Conservation (phyloP, 1,140 invertebrate species). For the Hycleus cichorii region DNA sequence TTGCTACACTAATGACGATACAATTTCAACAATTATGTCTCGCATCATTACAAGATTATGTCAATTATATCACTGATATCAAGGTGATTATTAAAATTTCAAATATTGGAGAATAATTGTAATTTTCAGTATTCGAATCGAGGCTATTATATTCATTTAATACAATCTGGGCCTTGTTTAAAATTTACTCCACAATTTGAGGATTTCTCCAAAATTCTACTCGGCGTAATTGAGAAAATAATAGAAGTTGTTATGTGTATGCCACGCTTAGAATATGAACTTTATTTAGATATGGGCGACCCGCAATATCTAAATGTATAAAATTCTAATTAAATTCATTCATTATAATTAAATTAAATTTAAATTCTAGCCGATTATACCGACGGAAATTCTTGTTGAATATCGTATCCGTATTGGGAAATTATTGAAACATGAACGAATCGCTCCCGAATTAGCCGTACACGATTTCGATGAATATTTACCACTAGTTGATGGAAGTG, state of each 20-base stretch:
- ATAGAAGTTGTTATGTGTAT: conserved; percentile 60
- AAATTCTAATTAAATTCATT: neutral
- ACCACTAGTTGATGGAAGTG: conserved; percentile 68
- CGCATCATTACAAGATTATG: conserved; percentile 72
- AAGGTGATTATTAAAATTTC: conserved; percentile 45
- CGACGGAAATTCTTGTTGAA: conserved; percentile 52
- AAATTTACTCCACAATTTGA: conserved; percentile 75
- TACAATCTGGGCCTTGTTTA: conserved; percentile 41
- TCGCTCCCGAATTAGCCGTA: conserved; percentile 59
- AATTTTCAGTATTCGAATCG: conserved; percentile 54
- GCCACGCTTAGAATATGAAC: conserved; percentile 64
- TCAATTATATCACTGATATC: conserved; percentile 66
- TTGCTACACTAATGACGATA: conserved; percentile 78
- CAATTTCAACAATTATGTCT: conserved; percentile 73
- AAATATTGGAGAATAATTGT: conserved; percentile 3
- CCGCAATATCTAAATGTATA: conserved; percentile 45
- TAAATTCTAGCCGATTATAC: conserved; percentile 55
- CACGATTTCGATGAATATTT: conserved; percentile 77
- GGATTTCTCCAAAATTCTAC: conserved; percentile 60
- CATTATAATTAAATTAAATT: neutral
- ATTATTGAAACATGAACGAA: conserved; percentile 61
- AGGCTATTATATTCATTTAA: conserved; percentile 66
- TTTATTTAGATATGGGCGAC: conserved; percentile 55
- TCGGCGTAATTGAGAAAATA: conserved; percentile 65
- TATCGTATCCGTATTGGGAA: conserved; percentile 50